These are phyloP conservation scores for Ornithorhynchus anatinus DNA, from an alignment of 2,113 vertebrate genomes.

Conservation along the genomic window DNA sequence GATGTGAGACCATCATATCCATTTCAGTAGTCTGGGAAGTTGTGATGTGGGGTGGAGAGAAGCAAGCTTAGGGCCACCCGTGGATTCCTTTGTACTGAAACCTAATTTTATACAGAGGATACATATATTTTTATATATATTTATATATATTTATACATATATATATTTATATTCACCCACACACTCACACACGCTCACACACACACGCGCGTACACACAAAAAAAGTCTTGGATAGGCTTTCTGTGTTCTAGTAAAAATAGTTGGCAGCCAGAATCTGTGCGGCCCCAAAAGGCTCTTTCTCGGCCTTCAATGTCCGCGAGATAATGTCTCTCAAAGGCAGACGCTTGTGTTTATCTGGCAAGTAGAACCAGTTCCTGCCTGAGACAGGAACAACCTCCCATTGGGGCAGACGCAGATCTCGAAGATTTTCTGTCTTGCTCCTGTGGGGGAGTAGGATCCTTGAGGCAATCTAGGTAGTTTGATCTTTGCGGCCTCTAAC, in stretches of 20 bases:
- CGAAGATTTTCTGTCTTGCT: constrained; percentile 91
- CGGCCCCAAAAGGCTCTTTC: constrained; percentile 66
- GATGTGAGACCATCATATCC: too few species aligned
- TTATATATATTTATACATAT: constrained; percentile 74
- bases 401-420: constrained; percentile 96
- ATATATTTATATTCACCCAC: constrained; percentile 58
- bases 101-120: constrained; percentile 81
- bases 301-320: constrained; percentile 58
- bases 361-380: constrained; percentile 91
- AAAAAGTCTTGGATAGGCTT: constrained; percentile 78
- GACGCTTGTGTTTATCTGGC: constrained; percentile 93
- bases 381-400: constrained; percentile 94
- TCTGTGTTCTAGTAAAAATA: constrained; percentile 81
- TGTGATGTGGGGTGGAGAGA: constrained; percentile 39
- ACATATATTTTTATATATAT: constrained; percentile 76
- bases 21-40: constrained; percentile 42
- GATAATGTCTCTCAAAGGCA: constrained; percentile 84
- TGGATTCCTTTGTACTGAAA: constrained; percentile 86
- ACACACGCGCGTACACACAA: constrained; percentile 54
- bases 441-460: constrained; percentile 88
- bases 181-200: constrained; percentile 51
- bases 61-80: constrained; percentile 80
- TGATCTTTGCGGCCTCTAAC: constrained; percentile 91
- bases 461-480: constrained; percentile 89
- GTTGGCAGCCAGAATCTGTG: constrained; percentile 69